These are phyloP conservation scores for Tanytarsus gracilentus DNA, from an alignment of 2,888 invertebrate genomes.

Conservation along the genomic window DNA sequence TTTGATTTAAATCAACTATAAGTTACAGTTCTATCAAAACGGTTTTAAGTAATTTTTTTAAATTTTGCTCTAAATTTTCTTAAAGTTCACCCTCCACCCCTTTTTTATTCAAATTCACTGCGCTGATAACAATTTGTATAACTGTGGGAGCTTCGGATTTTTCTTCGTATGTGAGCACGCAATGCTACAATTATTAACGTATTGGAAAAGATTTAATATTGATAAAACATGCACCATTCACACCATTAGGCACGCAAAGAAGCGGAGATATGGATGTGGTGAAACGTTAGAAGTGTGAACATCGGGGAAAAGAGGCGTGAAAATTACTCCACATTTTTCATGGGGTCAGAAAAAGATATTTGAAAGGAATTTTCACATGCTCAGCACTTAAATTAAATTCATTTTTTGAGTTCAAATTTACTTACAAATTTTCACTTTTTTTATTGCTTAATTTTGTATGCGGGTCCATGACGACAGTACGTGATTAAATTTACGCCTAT, in stretches of 20 bases:
- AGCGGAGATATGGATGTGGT: neutral
- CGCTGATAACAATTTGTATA: neutral
- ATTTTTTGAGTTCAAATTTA: neutral
- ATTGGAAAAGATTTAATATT: conserved; percentile 11
- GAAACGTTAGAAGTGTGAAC: neutral
- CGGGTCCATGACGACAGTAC: neutral
- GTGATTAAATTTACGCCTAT: conserved; percentile 10
- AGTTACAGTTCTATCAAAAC: too few relatives aligned
- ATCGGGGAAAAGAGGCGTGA: neutral
- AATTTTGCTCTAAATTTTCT: neutral
- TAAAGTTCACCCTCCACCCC: neutral
- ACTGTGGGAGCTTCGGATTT: neutral
- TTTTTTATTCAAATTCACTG: neutral
- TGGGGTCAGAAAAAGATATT: neutral
- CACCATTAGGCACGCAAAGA: conserved; percentile 4
- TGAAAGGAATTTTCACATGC: neutral
- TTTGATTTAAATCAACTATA: too few relatives aligned
- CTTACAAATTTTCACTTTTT: neutral
- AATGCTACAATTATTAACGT: conserved; percentile 8
- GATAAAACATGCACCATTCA: conserved; percentile 10
- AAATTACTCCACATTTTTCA: neutral
- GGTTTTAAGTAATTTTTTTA: too few relatives aligned
- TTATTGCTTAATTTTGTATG: conserved; percentile 2
- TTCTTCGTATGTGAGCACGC: conserved; percentile 6
- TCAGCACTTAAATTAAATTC: too few relatives aligned